Conservation (phyloP, 2,888 invertebrate genomes). For the Deroplatys truncata region DNA sequence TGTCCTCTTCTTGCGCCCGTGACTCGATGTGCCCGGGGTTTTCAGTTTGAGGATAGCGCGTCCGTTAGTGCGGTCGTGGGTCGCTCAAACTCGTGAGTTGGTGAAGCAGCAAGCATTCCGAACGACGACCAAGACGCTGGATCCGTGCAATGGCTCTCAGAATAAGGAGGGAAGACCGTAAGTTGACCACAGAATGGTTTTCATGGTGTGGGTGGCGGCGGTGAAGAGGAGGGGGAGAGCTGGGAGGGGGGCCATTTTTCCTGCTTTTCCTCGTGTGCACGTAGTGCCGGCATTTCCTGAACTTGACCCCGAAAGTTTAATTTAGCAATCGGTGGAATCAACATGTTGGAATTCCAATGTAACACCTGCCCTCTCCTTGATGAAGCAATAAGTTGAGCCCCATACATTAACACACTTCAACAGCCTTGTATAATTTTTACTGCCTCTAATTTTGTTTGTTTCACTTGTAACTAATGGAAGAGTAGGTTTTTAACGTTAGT, state of each 20-base stretch:
- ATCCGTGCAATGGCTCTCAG: neutral
- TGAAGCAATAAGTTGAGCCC: too few species aligned
- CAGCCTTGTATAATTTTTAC: too few species aligned
- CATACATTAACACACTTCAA: too few species aligned
- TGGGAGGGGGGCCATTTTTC: neutral
- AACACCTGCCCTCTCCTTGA: too few species aligned
- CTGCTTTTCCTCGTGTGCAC: neutral
- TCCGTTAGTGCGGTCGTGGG: neutral
- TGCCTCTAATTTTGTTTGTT: too few species aligned
- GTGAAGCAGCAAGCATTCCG: conserved; percentile 12
- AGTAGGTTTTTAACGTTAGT: too few species aligned
- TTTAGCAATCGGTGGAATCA: neutral
- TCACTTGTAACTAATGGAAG: too few species aligned
- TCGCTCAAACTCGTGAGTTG: neutral
- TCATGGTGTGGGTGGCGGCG: too few species aligned
- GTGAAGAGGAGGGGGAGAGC: neutral
- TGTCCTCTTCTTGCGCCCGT: neutral
- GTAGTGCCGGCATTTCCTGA: neutral
- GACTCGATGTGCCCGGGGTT: conserved; percentile 8
- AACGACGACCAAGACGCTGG: neutral
- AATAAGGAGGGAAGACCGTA: conserved; percentile 21
- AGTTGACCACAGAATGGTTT: neutral
- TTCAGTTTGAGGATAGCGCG: conserved; percentile 17
- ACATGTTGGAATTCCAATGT: neutral
- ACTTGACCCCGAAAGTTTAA: neutral